Percentiles rank a stretch among this genome's conserved stretches.
Conservation (phyloP, 2,797 vertebrate genomes). For the Poeciliopsis turneri region DNA sequence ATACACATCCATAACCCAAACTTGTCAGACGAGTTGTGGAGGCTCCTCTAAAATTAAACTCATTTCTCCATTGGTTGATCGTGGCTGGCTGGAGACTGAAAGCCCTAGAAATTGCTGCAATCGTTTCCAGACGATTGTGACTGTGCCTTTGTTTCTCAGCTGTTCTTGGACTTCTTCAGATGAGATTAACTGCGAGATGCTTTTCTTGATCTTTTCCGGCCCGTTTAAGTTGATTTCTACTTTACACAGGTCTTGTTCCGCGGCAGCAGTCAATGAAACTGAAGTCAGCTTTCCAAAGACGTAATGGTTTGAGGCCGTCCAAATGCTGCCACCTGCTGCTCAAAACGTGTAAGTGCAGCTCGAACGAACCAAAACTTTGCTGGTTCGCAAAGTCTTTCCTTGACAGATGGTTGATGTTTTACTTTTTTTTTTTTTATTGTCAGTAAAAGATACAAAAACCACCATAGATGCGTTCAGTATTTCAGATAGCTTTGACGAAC, state of each 20-base stretch:
- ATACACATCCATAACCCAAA: no score
- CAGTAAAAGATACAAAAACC: background rate
- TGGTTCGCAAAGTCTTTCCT: background rate
- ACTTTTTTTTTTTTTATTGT: background rate
- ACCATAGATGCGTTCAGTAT: background rate
- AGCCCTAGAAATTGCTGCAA: background rate
- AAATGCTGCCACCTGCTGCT: background rate
- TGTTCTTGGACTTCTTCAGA: background rate
- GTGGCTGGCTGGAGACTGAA: background rate
- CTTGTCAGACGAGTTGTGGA: background rate
- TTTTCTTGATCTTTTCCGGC: background rate
- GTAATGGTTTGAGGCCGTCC: background rate
- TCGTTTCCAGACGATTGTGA: background rate
- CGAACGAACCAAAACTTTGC: background rate
- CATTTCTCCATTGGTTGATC: no score
- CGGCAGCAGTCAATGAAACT: background rate
- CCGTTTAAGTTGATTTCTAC: background rate
- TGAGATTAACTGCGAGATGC: background rate
- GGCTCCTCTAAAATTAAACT: background rate
- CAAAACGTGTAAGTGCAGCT: background rate
- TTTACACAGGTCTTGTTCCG: background rate
- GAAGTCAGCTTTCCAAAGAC: background rate
- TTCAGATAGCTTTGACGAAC: background rate
- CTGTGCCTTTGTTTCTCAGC: background rate
- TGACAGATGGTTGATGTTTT: background rate